phyloP scores from a whole-genome alignment of 2,888 invertebrate species.

The Megalurothrips usitatus region DNA sequence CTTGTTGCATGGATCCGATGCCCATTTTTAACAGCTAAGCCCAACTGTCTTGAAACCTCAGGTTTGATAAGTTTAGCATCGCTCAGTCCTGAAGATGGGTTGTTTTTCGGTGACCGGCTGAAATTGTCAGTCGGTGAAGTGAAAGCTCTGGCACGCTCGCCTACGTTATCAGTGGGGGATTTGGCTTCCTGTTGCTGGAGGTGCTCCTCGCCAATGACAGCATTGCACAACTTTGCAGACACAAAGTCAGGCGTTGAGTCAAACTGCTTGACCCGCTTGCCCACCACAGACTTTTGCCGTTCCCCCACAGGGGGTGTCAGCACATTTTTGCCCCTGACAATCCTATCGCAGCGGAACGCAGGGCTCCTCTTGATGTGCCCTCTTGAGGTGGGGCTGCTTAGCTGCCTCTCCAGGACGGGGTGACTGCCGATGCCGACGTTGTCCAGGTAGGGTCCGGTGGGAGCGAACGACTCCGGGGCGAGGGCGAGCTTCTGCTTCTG shows the following conservation, averaged over 20 bases:
- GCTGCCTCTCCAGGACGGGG: neutral
- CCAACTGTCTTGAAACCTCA: neutral
- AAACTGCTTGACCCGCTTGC: slow-evolving; percentile 25
- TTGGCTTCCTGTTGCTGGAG: neutral
- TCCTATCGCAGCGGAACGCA: slow-evolving; percentile 53
- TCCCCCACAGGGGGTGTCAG: neutral
- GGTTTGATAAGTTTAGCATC: neutral
- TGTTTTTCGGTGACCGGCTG: neutral
- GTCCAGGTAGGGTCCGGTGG: neutral
- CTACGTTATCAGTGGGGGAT: neutral
- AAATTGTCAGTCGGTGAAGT: neutral
- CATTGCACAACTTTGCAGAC: neutral
- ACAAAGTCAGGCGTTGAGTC: neutral
- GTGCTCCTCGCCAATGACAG: neutral
- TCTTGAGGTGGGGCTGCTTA: slow-evolving; percentile 28
- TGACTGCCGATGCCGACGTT: neutral
- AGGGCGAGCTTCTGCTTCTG: slow-evolving; percentile 3
- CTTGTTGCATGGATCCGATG: neutral
- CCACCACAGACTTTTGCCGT: neutral
- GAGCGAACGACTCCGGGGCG: neutral
- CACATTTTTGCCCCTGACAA: slow-evolving; percentile 38
- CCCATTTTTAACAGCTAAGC: neutral
- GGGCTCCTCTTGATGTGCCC: slow-evolving; percentile 52
- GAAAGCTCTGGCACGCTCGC: neutral
- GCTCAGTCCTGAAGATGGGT: neutral